A percentile compares a stretch with the other conserved stretches of the same genome.
Evolutionary conservation across 2,113 vertebrate species (phyloP).

Genomic region (Ceyx melanurus): DNA sequence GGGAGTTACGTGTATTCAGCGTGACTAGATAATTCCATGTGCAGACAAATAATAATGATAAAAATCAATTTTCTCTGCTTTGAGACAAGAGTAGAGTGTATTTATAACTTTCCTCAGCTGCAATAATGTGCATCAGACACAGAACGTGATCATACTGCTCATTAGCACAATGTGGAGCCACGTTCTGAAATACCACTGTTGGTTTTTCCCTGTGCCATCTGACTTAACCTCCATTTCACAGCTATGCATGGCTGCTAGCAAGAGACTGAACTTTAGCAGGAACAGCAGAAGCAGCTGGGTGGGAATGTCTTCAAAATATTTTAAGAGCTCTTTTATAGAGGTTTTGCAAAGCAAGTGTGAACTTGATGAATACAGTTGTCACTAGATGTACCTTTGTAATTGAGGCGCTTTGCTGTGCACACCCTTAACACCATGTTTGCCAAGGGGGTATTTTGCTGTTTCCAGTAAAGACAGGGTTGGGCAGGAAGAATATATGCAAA

Average conservation of each 20-base stretch:
- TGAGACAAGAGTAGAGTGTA: not conserved
- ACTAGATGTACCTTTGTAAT: not conserved
- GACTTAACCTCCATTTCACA: conserved; percentile 7
- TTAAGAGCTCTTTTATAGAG: not conserved
- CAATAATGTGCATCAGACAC: not conserved
- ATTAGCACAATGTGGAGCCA: not conserved
- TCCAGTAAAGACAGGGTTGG: not conserved
- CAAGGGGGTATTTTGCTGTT: not conserved
- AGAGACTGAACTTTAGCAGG: not conserved
- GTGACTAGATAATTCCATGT: not conserved
- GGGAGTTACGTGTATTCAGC: not conserved
- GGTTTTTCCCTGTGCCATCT: not conserved
- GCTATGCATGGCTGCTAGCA: conserved; percentile 3
- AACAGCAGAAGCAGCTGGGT: not conserved
- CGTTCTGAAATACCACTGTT: not conserved
- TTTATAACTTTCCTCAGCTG: not conserved
- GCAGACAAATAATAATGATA: not conserved
- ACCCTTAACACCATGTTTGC: not conserved
- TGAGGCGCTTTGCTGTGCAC: not conserved
- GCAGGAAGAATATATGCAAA: not conserved
- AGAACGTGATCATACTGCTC: not conserved
- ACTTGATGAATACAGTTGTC: not conserved
- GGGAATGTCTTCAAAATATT: not conserved
- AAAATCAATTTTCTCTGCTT: not conserved
- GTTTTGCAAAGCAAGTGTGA: not conserved